Conservation (phyloP, 2,888 invertebrate genomes). For the Plagodis dolabraria region DNA sequence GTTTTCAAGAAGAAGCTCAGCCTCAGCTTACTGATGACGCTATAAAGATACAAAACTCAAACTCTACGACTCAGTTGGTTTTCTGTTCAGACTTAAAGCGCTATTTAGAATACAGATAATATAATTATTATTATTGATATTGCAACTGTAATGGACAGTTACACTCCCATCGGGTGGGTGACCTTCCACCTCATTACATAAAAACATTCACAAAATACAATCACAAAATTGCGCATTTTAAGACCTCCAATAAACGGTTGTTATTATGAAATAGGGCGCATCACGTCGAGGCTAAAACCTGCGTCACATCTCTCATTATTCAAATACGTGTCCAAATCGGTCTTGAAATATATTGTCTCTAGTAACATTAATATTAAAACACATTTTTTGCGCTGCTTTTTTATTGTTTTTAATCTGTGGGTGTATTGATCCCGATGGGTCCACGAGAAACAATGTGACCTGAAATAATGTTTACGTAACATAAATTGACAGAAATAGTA, state of each 20-base stretch:
- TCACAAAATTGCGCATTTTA: neutral
- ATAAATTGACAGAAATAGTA: constrained; percentile 10
- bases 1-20: too few species aligned
- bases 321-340: constrained; percentile 70
- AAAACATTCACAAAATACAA: neutral
- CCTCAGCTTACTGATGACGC: too few species aligned
- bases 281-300: constrained; percentile 73
- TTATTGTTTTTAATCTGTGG: constrained; percentile 38
- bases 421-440: constrained; percentile 33
- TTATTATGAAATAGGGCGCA: constrained; percentile 70
- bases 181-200: too few species aligned
- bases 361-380: constrained; percentile 63
- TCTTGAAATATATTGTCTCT: constrained; percentile 61
- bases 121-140: too few species aligned
- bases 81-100: too few species aligned
- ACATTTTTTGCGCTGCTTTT: constrained; percentile 51
- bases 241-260: too few species aligned
- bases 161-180: too few species aligned
- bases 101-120: too few species aligned
- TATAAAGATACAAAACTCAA: too few species aligned
- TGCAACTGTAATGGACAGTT: too few species aligned
- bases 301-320: constrained; percentile 76
- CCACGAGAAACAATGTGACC: constrained; percentile 26
- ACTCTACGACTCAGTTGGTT: too few species aligned
- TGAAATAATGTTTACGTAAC: constrained; percentile 28